These are phyloP conservation scores for Neoarius graeffei DNA, from an alignment of 2,113 vertebrate genomes.

Conservation along the genomic window DNA sequence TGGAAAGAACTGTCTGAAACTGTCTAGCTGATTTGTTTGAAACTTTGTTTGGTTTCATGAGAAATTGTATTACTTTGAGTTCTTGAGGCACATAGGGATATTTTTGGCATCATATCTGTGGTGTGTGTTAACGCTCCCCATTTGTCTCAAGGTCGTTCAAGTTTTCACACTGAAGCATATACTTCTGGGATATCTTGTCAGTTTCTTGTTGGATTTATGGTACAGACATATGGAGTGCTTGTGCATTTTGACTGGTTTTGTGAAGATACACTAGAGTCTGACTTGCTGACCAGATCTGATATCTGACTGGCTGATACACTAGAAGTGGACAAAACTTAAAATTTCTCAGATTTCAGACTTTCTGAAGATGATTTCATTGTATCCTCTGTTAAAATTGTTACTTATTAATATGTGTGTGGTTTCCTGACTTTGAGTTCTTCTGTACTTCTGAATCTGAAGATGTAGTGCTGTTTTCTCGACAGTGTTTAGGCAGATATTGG, in stretches of 20 bases:
- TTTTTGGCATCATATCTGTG: neutral
- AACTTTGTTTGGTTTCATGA: neutral
- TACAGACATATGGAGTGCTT: slow-evolving; percentile 3
- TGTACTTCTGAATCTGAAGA: neutral
- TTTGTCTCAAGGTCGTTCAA: neutral
- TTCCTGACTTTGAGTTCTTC: neutral
- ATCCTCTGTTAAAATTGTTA: neutral
- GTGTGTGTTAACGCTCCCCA: neutral
- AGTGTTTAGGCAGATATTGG: neutral
- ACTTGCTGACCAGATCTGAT: neutral
- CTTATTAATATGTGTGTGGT: neutral
- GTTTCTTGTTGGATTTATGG: neutral
- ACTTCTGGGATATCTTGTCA: neutral
- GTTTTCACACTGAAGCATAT: neutral
- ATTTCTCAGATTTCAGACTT: neutral
- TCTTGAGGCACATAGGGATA: neutral
- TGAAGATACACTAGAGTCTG: neutral
- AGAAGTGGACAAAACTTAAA: neutral
- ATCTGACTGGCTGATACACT: neutral
- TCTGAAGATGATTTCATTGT: neutral
- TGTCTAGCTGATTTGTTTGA: neutral
- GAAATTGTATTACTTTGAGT: neutral
- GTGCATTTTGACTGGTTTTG: neutral
- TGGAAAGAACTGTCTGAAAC: neutral
- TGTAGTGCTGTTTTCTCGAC: neutral